Conservation (phyloP, 2,113 vertebrate species). For the Coptodon rendalli region DNA sequence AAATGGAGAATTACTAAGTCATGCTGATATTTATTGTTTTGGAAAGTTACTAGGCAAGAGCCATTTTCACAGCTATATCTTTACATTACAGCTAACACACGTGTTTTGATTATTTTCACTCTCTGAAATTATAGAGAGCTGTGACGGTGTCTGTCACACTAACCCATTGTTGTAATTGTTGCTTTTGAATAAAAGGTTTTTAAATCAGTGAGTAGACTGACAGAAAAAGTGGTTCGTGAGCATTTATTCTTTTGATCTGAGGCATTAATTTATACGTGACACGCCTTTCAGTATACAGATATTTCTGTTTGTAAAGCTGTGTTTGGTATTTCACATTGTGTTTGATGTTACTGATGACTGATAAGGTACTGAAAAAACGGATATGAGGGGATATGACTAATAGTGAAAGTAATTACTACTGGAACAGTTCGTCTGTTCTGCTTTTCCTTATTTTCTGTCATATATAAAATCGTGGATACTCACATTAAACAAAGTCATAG, state of each 20-base stretch:
- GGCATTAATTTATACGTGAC: rapidly evolving
- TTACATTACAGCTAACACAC: neutral
- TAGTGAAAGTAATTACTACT: neutral
- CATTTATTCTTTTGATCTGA: neutral
- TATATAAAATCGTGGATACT: neutral
- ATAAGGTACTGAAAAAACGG: neutral
- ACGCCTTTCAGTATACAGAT: neutral
- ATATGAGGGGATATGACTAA: neutral
- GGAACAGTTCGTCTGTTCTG: rapidly evolving
- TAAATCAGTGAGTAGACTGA: neutral
- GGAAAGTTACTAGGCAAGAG: neutral
- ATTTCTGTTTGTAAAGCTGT: neutral
- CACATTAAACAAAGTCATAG: neutral
- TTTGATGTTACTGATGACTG: neutral
- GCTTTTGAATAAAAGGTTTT: neutral
- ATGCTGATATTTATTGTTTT: neutral
- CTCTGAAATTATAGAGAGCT: neutral
- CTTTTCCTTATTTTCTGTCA: neutral
- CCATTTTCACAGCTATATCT: neutral
- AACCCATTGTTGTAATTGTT: neutral
- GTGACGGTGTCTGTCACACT: neutral
- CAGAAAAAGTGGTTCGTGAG: neutral
- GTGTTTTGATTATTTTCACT: neutral
- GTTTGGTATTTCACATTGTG: neutral
- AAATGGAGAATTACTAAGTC: neutral